Conservation (phyloP, 2,113 vertebrate species). For the Coturnix japonica region DNA sequence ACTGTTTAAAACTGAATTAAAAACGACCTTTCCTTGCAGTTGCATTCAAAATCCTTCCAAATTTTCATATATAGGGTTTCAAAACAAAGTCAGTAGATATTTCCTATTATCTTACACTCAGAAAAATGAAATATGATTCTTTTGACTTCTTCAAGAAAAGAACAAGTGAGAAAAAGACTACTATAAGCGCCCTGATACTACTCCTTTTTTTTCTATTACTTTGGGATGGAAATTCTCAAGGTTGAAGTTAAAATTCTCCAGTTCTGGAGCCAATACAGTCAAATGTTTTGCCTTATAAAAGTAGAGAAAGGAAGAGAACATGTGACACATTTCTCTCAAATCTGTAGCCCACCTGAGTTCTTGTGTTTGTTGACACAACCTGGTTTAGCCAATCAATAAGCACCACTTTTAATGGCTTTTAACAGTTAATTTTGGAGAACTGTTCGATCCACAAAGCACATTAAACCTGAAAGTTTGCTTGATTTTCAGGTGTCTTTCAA, state of each 20-base stretch:
- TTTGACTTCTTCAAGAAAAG: background rate
- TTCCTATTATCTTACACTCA: background rate
- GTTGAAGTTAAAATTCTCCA: background rate
- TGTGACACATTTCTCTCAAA: background rate
- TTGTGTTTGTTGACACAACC: background rate
- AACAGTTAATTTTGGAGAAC: background rate
- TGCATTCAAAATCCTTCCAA: background rate
- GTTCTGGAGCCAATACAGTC: background rate
- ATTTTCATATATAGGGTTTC: background rate
- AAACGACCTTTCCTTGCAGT: background rate
- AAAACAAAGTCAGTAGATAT: background rate
- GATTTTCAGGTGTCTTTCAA: slow-evolving; percentile 22
- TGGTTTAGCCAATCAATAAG: background rate
- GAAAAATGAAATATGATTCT: background rate
- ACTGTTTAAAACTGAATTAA: background rate
- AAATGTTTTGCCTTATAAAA: background rate
- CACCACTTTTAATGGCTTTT: background rate
- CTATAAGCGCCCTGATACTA: background rate
- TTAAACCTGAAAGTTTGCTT: background rate
- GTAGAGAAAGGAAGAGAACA: background rate
- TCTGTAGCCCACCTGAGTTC: background rate
- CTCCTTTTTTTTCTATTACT: background rate
- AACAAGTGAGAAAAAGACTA: background rate
- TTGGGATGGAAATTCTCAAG: background rate
- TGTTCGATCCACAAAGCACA: background rate